Conservation (phyloP, 2,888 invertebrate species). For the Tanaodytes sp. region DNA sequence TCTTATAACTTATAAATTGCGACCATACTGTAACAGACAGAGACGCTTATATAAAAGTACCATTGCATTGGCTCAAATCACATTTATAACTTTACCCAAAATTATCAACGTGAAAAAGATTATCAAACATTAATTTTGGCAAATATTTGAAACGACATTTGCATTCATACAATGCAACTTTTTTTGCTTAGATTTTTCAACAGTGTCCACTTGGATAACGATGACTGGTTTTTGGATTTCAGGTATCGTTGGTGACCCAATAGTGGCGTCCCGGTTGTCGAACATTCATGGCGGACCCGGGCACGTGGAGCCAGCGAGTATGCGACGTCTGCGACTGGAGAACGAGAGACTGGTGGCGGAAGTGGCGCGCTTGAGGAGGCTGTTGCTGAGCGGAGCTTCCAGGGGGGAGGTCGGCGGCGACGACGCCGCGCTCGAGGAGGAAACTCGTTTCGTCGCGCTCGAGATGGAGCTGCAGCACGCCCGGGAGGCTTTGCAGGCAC, state of each 20-base stretch:
- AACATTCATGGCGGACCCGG: slow-evolving; percentile 70
- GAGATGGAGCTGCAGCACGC: slow-evolving; percentile 85
- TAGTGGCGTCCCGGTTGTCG: slow-evolving; percentile 68
- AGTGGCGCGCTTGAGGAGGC: slow-evolving; percentile 79
- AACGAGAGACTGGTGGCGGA: slow-evolving; percentile 85
- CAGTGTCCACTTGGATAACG: too few relatives aligned
- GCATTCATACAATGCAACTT: too few relatives aligned
- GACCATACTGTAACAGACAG: too few relatives aligned
- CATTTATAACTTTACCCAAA: too few relatives aligned
- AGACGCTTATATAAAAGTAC: too few relatives aligned
- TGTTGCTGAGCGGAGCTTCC: slow-evolving; percentile 79
- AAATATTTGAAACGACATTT: too few relatives aligned
- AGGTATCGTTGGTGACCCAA: slow-evolving; percentile 68
- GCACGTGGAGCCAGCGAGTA: slow-evolving; percentile 76
- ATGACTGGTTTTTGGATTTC: slow-evolving; percentile 32
- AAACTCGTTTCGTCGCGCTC: slow-evolving; percentile 76
- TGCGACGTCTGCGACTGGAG: slow-evolving; percentile 80
- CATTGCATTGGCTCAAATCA: too few relatives aligned
- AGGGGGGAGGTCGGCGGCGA: slow-evolving; percentile 77
- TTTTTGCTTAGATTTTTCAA: too few relatives aligned
- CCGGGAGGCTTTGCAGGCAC: slow-evolving; percentile 85
- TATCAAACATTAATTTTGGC: too few relatives aligned
- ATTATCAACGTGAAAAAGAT: too few relatives aligned
- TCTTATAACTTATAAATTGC: too few relatives aligned
- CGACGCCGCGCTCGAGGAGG: slow-evolving; percentile 74